A percentile compares a stretch with the other conserved stretches of the same genome.
Conservation (phyloP, 2,888 invertebrate species). For the Phengaris arion region DNA sequence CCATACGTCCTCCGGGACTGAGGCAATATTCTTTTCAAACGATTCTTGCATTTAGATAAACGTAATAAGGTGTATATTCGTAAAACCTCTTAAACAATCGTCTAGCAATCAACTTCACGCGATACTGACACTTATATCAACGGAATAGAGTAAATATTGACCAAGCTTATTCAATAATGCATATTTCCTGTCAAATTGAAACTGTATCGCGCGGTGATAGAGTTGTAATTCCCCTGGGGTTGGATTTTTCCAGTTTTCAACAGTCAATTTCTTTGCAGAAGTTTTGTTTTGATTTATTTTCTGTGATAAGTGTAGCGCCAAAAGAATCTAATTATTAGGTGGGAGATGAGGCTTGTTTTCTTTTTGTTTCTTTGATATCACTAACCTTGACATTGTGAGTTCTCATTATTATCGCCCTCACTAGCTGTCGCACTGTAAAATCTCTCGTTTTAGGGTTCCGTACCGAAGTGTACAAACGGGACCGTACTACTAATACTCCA, state of each 20-base stretch:
- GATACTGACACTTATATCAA: background rate
- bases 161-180: no score
- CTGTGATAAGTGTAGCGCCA: background rate
- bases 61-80: no score
- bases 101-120: no score
- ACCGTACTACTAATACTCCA: no score
- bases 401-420: no score
- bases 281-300: constrained; percentile 5
- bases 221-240: background rate
- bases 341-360: background rate
- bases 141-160: background rate
- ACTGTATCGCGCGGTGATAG: background rate
- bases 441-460: no score
- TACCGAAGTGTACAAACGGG: no score
- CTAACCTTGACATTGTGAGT: no score
- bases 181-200: background rate
- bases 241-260: background rate
- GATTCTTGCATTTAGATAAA: background rate
- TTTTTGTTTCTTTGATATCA: no score
- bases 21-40: background rate
- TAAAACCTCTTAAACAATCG: no score
- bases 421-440: no score
- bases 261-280: background rate
- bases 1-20: background rate
- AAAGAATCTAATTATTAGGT: background rate